These are phyloP conservation scores for Cromileptes altivelis DNA, from an alignment of 2,113 vertebrate species.

Conservation along the genomic window DNA sequence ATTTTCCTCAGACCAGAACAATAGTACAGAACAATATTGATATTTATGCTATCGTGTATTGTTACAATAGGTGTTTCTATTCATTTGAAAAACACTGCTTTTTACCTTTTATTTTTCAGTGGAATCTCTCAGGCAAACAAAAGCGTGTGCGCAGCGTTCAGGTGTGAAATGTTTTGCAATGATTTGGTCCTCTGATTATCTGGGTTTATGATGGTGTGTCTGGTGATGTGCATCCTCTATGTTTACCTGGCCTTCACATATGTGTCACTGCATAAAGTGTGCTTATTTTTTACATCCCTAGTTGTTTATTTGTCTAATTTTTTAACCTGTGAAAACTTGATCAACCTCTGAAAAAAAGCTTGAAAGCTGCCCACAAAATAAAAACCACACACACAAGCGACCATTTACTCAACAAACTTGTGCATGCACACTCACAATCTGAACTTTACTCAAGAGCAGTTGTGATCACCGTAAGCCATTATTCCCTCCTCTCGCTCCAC, in stretches of 20 bases:
- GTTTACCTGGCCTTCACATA: not conserved
- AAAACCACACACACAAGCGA: not conserved
- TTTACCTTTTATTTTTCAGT: not conserved
- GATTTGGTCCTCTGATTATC: not conserved
- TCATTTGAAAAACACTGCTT: not conserved
- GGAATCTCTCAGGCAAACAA: not conserved
- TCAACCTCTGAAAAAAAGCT: not conserved
- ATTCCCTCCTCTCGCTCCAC: not conserved
- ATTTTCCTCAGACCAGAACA: no score
- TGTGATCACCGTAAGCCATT: slow-evolving; percentile 1
- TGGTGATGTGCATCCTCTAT: not conserved
- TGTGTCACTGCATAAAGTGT: not conserved
- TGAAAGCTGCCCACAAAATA: not conserved
- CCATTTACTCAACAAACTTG: not conserved
- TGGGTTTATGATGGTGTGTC: not conserved
- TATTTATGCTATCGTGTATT: not conserved
- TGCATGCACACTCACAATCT: not conserved
- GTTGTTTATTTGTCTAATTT: slow-evolving; percentile 1
- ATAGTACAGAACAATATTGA: no score
- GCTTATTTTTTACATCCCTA: not conserved
- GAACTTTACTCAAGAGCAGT: slow-evolving; percentile 9
- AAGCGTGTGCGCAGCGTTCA: not conserved
- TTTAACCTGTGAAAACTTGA: not conserved
- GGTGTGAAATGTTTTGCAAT: slow-evolving; percentile 11
- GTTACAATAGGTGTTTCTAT: not conserved